A percentile compares a stretch with the other conserved stretches of the same genome.
Conservation (phyloP, 2,888 invertebrate species). For the Lithophane leautieri region DNA sequence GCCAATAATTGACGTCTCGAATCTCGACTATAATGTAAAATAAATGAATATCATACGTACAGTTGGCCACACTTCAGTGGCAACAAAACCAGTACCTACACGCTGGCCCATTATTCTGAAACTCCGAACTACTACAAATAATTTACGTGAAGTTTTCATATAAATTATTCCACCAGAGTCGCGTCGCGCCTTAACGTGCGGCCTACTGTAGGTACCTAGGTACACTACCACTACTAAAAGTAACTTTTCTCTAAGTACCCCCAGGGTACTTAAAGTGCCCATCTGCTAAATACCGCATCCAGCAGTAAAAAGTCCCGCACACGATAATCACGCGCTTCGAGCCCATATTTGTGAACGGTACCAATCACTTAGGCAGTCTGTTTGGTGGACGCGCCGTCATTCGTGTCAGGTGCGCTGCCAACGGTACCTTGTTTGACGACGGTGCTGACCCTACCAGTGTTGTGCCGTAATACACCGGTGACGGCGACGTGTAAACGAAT, state of each 20-base stretch:
- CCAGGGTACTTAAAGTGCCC: conserved; percentile 3
- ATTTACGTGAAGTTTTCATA: too few species aligned
- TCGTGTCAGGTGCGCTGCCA: conserved; percentile 85
- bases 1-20: background rate
- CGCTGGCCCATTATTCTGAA: background rate
- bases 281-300: conserved; percentile 59
- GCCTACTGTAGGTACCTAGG: background rate
- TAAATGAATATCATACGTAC: background rate
- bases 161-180: too few species aligned
- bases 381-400: conserved; percentile 84
- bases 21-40: background rate
- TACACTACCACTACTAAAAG: background rate
- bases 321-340: conserved; percentile 72
- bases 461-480: conserved; percentile 64
- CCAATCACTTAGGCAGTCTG: conserved; percentile 87
- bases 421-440: conserved; percentile 88
- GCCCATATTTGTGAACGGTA: conserved; percentile 85
- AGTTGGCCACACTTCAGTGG: background rate
- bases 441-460: conserved; percentile 83
- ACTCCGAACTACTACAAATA: background rate
- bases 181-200: background rate
- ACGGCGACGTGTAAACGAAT: conserved; percentile 12
- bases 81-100: background rate
- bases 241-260: background rate
- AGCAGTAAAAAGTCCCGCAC: conserved; percentile 33